phyloP scores from a whole-genome alignment of 2,888 invertebrate genomes.

The Rhopalosiphum nymphaeae region DNA sequence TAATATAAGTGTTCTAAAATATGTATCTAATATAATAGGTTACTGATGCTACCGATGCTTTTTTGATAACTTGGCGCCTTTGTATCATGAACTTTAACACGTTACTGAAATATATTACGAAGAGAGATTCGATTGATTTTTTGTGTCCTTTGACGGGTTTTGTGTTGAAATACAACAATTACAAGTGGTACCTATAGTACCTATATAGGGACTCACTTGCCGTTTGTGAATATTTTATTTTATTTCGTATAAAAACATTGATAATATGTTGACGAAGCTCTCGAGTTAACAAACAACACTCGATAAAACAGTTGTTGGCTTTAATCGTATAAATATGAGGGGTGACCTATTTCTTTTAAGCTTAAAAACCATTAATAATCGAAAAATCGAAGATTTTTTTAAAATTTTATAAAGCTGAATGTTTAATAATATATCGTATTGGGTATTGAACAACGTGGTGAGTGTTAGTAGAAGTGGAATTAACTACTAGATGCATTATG shows the following conservation, averaged over 20 bases:
- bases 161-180: background rate
- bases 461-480: background rate
- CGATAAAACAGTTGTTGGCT: background rate
- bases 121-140: background rate
- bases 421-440: background rate
- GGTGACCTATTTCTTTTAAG: background rate
- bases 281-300: constrained; percentile 4
- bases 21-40: background rate
- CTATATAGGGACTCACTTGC: background rate
- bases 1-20: background rate
- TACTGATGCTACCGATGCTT: background rate
- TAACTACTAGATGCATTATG: background rate
- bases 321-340: background rate
- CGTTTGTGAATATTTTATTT: background rate
- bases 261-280: constrained; percentile 15
- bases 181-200: constrained; percentile 6
- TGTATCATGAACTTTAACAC: background rate
- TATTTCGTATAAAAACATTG: background rate
- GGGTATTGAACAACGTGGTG: background rate
- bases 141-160: background rate
- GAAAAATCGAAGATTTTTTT: background rate
- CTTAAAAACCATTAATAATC: background rate
- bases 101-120: background rate
- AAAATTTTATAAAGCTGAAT: background rate
- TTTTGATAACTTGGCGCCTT: background rate